Conservation (phyloP, 2,797 vertebrate species). For the Melanotaenia boesemani region DNA sequence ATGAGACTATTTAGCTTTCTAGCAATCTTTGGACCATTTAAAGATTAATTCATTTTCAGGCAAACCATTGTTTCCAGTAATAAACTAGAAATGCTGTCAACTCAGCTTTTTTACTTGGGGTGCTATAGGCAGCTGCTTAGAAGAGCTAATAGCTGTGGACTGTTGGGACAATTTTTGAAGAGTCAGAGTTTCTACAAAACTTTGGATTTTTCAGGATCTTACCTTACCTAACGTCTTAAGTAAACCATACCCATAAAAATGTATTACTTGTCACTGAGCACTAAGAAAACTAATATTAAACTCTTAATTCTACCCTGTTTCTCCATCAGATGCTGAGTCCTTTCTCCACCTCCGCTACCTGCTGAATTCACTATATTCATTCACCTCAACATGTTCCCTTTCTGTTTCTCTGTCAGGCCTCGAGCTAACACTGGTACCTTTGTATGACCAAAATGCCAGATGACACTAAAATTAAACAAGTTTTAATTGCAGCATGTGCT, state of each 20-base stretch:
- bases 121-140: background rate
- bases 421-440: constrained; percentile 76
- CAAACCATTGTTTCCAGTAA: background rate
- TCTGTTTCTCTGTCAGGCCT: constrained; percentile 45
- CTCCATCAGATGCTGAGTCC: constrained; percentile 27
- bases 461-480: constrained; percentile 77
- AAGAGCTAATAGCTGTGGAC: background rate
- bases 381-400: constrained; percentile 54
- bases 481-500: constrained; percentile 67
- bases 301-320: constrained; percentile 5
- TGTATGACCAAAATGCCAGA: constrained; percentile 69
- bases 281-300: background rate
- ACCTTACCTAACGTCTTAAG: background rate
- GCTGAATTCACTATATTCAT: constrained; percentile 49
- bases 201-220: background rate
- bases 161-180: background rate
- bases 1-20: background rate
- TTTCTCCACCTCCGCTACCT: constrained; percentile 38
- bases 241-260: background rate
- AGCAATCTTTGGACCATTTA: no score
- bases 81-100: background rate
- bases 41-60: no score
- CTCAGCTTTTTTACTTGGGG: background rate
- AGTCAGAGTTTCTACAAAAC: background rate
- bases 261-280: background rate